Conservation (phyloP, 2,797 vertebrate species). For the Hypotaenidia okinawae region DNA sequence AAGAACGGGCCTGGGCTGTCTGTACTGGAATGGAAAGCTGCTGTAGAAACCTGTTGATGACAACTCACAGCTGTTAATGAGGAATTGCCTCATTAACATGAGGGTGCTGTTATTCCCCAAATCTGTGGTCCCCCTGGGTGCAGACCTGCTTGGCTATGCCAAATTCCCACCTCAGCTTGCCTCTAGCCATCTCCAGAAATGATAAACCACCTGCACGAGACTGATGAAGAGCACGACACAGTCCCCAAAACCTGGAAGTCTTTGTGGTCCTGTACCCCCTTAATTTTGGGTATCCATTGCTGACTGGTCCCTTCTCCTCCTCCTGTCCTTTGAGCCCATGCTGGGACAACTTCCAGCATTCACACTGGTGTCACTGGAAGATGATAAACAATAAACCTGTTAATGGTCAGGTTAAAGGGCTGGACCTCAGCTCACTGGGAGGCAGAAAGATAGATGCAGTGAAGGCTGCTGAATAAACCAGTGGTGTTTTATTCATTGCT, state of each 20-base stretch:
- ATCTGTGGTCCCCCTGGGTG: not conserved
- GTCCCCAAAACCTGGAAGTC: not conserved
- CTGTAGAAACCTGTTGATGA: not conserved
- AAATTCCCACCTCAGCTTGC: no score
- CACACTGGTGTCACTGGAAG: not conserved
- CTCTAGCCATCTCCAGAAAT: not conserved
- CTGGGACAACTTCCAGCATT: not conserved
- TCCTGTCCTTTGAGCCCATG: not conserved
- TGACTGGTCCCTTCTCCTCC: not conserved
- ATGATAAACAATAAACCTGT: not conserved
- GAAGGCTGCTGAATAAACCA: not conserved
- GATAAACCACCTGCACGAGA: rapidly evolving
- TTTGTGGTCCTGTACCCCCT: rapidly evolving
- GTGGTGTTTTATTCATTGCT: not conserved
- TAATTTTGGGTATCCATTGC: not conserved
- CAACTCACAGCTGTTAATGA: not conserved
- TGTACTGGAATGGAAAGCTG: not conserved
- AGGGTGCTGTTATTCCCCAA: not conserved
- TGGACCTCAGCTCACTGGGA: not conserved
- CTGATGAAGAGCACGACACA: not conserved
- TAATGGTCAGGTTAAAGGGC: not conserved
- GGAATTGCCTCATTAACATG: not conserved
- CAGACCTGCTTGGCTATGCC: not conserved
- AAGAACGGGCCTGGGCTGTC: not conserved
- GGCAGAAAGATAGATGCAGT: not conserved